Evolutionary conservation across 1,140 invertebrate species (phyloP).

Genomic region (Nixonia krombeini): DNA sequence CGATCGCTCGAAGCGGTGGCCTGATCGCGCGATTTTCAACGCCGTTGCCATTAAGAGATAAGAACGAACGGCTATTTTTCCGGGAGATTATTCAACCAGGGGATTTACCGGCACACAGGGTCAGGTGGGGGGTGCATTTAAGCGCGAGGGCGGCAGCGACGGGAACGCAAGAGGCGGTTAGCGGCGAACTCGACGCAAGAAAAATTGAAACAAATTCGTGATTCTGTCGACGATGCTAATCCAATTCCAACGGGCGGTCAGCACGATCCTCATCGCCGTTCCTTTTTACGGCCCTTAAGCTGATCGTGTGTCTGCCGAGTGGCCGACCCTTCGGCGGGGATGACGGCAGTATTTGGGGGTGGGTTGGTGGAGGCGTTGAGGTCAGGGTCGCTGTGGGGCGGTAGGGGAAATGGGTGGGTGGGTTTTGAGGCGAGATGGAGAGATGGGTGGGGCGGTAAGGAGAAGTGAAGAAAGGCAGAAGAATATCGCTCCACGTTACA

Average conservation of each 20-base stretch:
- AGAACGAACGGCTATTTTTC: too few species aligned
- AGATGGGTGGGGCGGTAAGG: slow-evolving; percentile 12
- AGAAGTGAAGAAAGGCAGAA: slow-evolving; percentile 24
- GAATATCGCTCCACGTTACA: slow-evolving; percentile 13
- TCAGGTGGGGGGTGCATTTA: too few species aligned
- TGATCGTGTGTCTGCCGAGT: slow-evolving; percentile 36
- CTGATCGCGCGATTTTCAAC: too few species aligned
- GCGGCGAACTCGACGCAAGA: slow-evolving; percentile 14
- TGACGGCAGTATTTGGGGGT: too few species aligned
- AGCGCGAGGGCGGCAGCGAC: too few species aligned
- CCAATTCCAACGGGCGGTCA: slow-evolving; percentile 34
- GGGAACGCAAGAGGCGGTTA: slow-evolving; percentile 5
- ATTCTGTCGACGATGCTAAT: slow-evolving; percentile 43
- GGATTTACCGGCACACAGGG: too few species aligned
- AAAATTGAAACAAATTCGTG: slow-evolving; percentile 52
- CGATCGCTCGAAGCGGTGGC: neutral
- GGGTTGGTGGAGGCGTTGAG: too few species aligned
- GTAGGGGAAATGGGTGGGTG: too few species aligned
- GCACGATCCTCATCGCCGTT: slow-evolving; percentile 20
- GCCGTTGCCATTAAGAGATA: too few species aligned
- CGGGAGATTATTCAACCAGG: too few species aligned
- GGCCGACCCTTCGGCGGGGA: slow-evolving; percentile 22
- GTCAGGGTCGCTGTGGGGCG: too few species aligned
- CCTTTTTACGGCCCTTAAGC: slow-evolving; percentile 43
- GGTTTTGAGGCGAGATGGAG: slow-evolving; percentile 10